Conservation (phyloP, 2,797 vertebrate genomes). For the Hyperoplus lanceolatus region DNA sequence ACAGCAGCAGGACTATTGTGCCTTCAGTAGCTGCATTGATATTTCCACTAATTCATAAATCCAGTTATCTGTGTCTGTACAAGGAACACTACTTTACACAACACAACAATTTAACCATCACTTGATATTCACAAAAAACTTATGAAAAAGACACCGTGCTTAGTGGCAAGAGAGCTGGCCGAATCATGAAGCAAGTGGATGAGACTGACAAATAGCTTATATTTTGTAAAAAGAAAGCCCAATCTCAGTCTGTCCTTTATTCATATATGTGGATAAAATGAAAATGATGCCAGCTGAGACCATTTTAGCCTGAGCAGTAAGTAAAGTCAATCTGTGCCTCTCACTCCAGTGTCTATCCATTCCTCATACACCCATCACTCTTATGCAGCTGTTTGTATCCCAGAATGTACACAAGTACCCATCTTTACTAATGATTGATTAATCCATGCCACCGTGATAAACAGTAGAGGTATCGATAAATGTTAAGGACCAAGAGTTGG, state of each 20-base stretch:
- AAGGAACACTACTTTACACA: neutral
- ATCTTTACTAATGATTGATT: neutral
- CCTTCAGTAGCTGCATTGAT: neutral
- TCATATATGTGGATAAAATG: slow-evolving; percentile 3
- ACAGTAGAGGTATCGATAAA: neutral
- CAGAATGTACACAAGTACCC: neutral
- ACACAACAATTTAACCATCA: neutral
- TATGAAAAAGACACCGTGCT: no score
- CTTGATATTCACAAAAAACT: neutral
- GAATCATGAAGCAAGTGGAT: neutral
- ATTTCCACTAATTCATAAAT: neutral
- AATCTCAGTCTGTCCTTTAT: slow-evolving; percentile 1
- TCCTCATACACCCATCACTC: neutral
- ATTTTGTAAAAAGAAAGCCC: slow-evolving; percentile 2
- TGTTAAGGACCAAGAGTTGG: no score
- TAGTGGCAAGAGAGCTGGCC: neutral
- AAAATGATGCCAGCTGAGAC: slow-evolving; percentile 6
- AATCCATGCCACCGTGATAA: neutral
- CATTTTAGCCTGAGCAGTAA: neutral
- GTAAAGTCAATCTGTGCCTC: neutral
- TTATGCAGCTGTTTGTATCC: neutral
- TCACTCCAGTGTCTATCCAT: neutral
- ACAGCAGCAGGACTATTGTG: neutral
- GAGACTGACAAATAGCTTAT: neutral
- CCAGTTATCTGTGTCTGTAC: neutral